Base-by-base conservation (phyloP, 2,113 vertebrate genomes). In the Columbina picui region DNA sequence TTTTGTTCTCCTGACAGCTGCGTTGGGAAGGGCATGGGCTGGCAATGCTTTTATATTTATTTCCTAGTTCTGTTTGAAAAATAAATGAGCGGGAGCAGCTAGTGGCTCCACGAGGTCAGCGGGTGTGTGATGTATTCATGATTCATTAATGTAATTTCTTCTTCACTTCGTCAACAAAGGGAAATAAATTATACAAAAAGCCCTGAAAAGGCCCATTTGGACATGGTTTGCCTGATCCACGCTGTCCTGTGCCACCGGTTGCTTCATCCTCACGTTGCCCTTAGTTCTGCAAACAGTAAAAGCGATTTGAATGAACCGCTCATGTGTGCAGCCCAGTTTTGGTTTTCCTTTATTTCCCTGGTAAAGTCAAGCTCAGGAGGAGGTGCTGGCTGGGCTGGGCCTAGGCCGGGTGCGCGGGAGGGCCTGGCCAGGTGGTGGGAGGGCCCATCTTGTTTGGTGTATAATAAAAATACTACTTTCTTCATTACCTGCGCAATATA, bases 231-330 rank as follows among this genome's bases (percentile, higher is more conserved):
- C 41, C 26, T 2, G 2, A 16, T 52, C 50, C 23, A 25, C 49
- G 6, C 49, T 6, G 22, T 23, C 20, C 2, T 14, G 0, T 82
- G 60, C 26, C 26, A 19, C 8, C 0, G 0, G n/a, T 50, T 19
- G 38, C 32, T 71, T 27, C 7, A 1, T 18, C 12, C 60, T 71
- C 3, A 2, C 7, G 14, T 29, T 21, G 52, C 36, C 14, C 18
- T 22, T 21, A 7, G 23, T 52, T 29, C 39, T 29, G 22, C 17
- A 10, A 14, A 25, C 3, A 19, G 39, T 43, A 43, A 32, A 39
- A 45, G 55, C 1, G 2, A 2, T 56, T 52, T 53, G 57, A 34
- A 38, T 63, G 6, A 5, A 9, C 20, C 7, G 1, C 61, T 47
- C 3, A 1, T 4, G 5, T 7, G 19, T 10, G 26, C 49, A 47